Percentiles rank a stretch among this genome's conserved stretches.
Conservation (phyloP, 37 sponge, comb jelly and placozoan species). For the Corticium candelabrum region DNA sequence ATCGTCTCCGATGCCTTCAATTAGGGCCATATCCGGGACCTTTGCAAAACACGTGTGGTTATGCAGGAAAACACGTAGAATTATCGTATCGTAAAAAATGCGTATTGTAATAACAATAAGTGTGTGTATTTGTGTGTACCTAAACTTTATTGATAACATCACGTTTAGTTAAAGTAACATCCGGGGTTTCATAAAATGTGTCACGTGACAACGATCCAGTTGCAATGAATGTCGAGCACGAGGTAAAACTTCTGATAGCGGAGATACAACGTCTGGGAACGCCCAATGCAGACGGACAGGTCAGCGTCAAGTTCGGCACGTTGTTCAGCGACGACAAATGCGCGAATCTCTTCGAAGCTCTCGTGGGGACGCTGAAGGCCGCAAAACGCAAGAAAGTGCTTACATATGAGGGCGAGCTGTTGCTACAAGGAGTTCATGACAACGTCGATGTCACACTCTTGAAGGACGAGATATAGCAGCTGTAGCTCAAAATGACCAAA, state of each 20-base stretch:
- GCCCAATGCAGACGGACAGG: conserved; percentile 45
- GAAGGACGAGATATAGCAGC: conserved; percentile 14
- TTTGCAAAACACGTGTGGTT: too few species aligned
- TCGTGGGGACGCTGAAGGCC: conserved; percentile 81
- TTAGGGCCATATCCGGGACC: neutral
- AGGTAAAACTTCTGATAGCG: conserved; percentile 58
- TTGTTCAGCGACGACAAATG: conserved; percentile 76
- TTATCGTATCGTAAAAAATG: too few species aligned
- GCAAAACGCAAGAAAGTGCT: conserved; percentile 89
- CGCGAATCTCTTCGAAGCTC: conserved; percentile 83
- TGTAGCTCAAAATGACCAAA: too few species aligned
- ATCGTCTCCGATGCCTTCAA: too few species aligned
- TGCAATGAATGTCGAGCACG: conserved; percentile 76
- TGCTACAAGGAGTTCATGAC: conserved; percentile 81
- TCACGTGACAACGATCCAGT: neutral
- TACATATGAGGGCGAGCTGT: conserved; percentile 64
- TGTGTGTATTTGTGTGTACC: neutral
- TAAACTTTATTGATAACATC: neutral
- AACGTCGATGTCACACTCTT: conserved; percentile 59
- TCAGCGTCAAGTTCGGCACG: conserved; percentile 61
- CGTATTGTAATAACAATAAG: too few species aligned
- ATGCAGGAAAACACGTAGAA: too few species aligned
- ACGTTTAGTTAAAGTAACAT: neutral
- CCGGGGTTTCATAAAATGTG: neutral
- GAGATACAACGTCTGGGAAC: conserved; percentile 78